Evolutionary conservation across 2,113 vertebrate species (phyloP).

Genomic region (Piaya cayana): DNA sequence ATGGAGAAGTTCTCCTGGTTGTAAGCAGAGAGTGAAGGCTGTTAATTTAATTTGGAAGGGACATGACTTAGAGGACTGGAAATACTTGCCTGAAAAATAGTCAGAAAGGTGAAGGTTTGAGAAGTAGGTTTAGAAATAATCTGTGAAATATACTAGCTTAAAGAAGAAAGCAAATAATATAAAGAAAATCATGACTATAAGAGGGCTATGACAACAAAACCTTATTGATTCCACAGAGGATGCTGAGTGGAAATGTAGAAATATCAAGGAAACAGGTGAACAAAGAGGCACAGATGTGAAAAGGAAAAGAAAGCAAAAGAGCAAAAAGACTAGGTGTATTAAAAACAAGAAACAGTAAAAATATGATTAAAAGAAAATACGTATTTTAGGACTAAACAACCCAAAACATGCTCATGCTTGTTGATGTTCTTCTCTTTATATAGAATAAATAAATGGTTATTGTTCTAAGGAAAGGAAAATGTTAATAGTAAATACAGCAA

Average conservation of each 20-base stretch:
- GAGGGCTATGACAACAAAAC: background rate
- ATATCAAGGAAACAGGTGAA: background rate
- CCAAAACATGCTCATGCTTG: background rate
- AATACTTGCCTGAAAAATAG: background rate
- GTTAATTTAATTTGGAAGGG: background rate
- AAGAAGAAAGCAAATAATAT: background rate
- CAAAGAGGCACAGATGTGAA: background rate
- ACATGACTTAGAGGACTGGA: background rate
- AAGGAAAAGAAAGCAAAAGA: background rate
- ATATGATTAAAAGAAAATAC: background rate
- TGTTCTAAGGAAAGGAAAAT: background rate
- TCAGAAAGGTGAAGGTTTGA: background rate
- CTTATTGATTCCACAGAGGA: background rate
- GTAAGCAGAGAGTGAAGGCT: background rate
- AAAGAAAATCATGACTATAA: background rate
- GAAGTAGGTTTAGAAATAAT: background rate
- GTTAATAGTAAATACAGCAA: background rate
- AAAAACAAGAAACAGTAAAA: background rate
- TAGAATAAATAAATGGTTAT: background rate
- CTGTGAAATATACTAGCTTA: background rate
- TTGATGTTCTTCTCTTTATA: background rate
- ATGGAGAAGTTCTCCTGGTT: background rate
- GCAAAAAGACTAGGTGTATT: background rate
- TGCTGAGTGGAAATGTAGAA: background rate
- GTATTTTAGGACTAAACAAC: background rate